These are phyloP conservation scores for Cyclargus thomasi DNA, from an alignment of 1,140 invertebrate genomes.

Conservation along the genomic window DNA sequence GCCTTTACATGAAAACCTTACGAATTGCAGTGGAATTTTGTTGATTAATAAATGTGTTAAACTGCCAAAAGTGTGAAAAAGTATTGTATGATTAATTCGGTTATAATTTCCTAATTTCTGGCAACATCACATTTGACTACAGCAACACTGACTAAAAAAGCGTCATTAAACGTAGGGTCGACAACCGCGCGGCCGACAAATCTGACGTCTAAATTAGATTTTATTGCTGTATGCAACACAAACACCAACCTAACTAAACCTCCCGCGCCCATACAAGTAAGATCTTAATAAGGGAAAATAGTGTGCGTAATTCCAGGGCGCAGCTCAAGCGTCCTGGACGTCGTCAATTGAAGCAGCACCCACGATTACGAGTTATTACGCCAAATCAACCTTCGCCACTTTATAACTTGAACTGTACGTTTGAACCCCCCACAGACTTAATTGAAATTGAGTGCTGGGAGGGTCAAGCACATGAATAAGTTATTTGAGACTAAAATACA, in stretches of 20 bases:
- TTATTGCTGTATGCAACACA: slow-evolving; percentile 66
- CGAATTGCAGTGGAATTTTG: too few relatives aligned
- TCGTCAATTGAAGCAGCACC: slow-evolving; percentile 44
- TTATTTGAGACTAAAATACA: too few relatives aligned
- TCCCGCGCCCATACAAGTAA: slow-evolving; percentile 21
- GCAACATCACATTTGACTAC: background rate
- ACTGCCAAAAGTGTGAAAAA: too few relatives aligned
- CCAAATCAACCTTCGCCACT: slow-evolving; percentile 40
- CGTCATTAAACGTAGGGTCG: slow-evolving; percentile 38
- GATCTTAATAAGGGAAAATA: slow-evolving; percentile 5
- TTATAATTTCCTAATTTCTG: background rate
- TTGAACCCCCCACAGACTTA: background rate
- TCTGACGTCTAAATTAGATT: slow-evolving; percentile 74
- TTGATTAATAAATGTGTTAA: too few relatives aligned
- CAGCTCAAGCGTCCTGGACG: slow-evolving; percentile 37
- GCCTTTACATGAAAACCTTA: too few relatives aligned
- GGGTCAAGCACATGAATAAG: too few relatives aligned
- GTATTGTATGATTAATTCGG: too few relatives aligned
- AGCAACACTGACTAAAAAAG: background rate
- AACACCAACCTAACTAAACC: slow-evolving; percentile 41
- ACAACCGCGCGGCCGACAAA: slow-evolving; percentile 66
- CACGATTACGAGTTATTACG: slow-evolving; percentile 53
- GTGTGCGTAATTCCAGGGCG: slow-evolving; percentile 26
- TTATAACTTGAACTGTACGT: background rate
- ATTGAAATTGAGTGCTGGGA: background rate